Percentiles rank a stretch among this genome's conserved stretches.
Conservation (phyloP, 2,113 vertebrate genomes). For the Prietella phreatophila region DNA sequence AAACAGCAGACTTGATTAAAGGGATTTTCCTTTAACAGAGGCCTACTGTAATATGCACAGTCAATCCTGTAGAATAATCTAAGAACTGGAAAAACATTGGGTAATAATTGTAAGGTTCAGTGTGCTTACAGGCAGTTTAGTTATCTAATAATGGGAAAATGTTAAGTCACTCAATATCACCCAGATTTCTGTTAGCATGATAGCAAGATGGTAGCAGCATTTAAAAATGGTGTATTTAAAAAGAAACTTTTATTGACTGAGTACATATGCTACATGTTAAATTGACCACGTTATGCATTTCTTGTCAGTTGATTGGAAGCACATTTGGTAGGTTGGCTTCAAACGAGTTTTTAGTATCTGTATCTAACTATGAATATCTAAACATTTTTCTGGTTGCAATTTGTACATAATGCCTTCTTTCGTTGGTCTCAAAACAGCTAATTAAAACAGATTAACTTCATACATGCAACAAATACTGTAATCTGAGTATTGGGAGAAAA, state of each 20-base stretch:
- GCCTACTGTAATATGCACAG: neutral
- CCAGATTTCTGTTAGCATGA: neutral
- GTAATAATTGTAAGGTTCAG: neutral
- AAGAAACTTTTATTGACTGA: neutral
- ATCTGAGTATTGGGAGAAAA: neutral
- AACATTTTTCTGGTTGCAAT: neutral
- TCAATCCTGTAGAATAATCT: neutral
- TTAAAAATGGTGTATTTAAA: neutral
- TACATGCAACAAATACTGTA: neutral
- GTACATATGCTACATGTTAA: no score
- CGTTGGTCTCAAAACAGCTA: neutral
- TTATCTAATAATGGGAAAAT: neutral
- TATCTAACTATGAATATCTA: neutral
- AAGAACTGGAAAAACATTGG: neutral
- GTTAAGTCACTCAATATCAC: neutral
- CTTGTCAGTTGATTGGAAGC: no score
- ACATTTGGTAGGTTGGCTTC: no score
- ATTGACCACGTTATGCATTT: no score
- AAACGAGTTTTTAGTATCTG: no score
- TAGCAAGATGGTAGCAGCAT: neutral
- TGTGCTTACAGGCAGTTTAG: neutral
- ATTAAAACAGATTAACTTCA: neutral
- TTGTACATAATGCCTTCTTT: neutral
- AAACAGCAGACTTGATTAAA: conserved; percentile 48
- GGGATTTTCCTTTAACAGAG: neutral